These are phyloP conservation scores for Lutjanus erythropterus DNA, from an alignment of 2,113 vertebrate species.

Conservation along the genomic window DNA sequence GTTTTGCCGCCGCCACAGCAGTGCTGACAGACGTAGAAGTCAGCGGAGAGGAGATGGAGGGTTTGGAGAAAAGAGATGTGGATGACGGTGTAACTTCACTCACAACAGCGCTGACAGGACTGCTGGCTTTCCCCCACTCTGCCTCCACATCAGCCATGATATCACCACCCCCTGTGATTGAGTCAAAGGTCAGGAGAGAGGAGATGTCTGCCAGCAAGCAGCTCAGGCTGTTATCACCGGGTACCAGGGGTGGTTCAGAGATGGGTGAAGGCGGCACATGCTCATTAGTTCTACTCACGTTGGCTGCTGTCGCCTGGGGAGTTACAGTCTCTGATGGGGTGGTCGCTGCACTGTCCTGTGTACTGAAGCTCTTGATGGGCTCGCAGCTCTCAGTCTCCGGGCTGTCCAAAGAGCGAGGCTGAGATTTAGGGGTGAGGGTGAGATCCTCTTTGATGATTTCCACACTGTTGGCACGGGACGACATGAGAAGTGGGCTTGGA, in stretches of 20 bases:
- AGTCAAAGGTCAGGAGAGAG: constrained; percentile 98
- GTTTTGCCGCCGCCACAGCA: constrained; percentile 27
- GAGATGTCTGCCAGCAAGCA: constrained; percentile 97
- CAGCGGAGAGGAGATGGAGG: constrained; percentile 26
- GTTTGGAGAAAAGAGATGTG: constrained; percentile 59
- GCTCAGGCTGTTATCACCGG: constrained; percentile 91
- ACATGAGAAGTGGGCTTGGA: constrained; percentile 87
- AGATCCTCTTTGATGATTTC: constrained; percentile 91
- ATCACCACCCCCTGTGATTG: constrained; percentile 94
- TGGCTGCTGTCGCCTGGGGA: constrained; percentile 81
- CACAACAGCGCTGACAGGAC: constrained; percentile 72
- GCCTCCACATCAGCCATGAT: constrained; percentile 92
- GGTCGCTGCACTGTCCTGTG: constrained; percentile 56
- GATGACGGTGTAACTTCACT: constrained; percentile 52
- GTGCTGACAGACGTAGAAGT: constrained; percentile 32
- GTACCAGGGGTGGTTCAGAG: constrained; percentile 87
- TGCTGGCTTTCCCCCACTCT: constrained; percentile 88
- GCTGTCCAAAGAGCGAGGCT: constrained; percentile 70
- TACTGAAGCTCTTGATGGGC: constrained; percentile 48
- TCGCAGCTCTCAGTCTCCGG: constrained; percentile 63
- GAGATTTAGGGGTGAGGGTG: constrained; percentile 76
- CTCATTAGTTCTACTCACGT: constrained; percentile 58
- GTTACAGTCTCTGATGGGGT: constrained; percentile 64
- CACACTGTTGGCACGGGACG: constrained; percentile 90
- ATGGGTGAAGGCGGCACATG: constrained; percentile 47